Base-by-base conservation (phyloP, 2,888 invertebrate species). In the Priapulus caudatus region DNA sequence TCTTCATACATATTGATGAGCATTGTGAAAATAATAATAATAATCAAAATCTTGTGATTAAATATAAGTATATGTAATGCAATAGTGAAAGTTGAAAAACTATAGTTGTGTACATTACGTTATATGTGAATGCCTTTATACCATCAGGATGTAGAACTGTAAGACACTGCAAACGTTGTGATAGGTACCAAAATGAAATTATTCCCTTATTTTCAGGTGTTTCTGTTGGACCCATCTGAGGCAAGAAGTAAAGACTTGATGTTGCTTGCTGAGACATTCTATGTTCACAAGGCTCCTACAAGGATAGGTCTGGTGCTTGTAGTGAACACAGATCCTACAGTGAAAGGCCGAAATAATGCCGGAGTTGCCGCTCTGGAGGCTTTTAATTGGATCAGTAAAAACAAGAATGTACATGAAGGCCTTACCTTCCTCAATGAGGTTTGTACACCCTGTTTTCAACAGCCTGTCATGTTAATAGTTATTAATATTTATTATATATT, bases 191-290 rank as follows among this genome's bases (percentile, higher is more conserved):
- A n/a, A n/a, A n/a, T n/a, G n/a, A n/a, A n/a, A n/a, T n/a, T n/a
- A n/a, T n/a, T n/a, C 33, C n/a, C n/a, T 33, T 18, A 19, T 21
- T 56, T 56, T 0, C 64, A 86, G 86, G 80, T 91, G 3, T 78
- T 93, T 54, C 78, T 93, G 21, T 78, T 91, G 33, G 86, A 97
- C 73, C 93, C 95, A 0, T 75, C 84, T 0, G 80, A 81, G 15
- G 68, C 76, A 3, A 74, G 78, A 15, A 78, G 84, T 0, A 78
- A 79, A 43, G 81, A 83, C 20, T 74, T 95, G 5, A 73, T 98
- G 18, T 84, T 86, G 67, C 76, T 93, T 60, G 83, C 87, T 0
- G 90, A 95, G 73, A 89, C 92, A 0, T 83, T 98, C 65, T 81
- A 88, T 54, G 79, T 86, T 46, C 92, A 97, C 70, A 82, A 84